Evolutionary conservation across 2,888 invertebrate species (phyloP), one percentile per base, ranked within the genome.

Genomic region (Drosophila barbarae): DNA sequence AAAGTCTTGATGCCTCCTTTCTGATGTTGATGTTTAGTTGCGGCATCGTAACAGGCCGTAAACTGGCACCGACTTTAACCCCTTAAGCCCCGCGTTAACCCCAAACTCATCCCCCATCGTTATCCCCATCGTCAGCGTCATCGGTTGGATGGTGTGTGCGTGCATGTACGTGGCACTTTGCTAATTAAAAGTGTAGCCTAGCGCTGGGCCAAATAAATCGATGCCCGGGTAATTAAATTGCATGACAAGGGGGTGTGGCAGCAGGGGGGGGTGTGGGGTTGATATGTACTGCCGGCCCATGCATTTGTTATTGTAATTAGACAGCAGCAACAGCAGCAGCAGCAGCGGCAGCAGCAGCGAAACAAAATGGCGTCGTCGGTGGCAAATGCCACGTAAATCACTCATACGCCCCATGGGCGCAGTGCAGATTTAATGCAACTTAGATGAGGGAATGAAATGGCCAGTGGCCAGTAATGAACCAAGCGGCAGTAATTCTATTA

Each of bases 211-310:
- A 73, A 84, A 78, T 78, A 81, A 84, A 85, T 84, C 84, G 82
- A 84, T 84, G 79, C 58, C 73, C 66, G 75, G 80, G 79, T 85
- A 84, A 84, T 84, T 84, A 85, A 83, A 84, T 76, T 84, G 84
- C 74, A 72, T 78, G 80, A 77, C 73, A 74, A 23, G 41, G 26
- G 13, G 23, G 36, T 18, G 46, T 47, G 46, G 46, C 30, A 18
- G 26, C 5, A 15, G 13, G 21, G 12, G 23, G 2, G 12, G 7
- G 10, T 23, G 15, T 2, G 8, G 38, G 26, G 28, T n/a, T 36
- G 42, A 51, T 38, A 44, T 44, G 63, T 36, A 44, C 39, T 28
- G 32, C 34, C 42, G 56, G 32, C 18, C 61, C 34, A 53, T 77
- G 72, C 72, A 74, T 76, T 77, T 65, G 68, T 70, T 81, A 76